Base-by-base conservation (phyloP, 2,888 invertebrate species). In the Calameuta idolon region DNA sequence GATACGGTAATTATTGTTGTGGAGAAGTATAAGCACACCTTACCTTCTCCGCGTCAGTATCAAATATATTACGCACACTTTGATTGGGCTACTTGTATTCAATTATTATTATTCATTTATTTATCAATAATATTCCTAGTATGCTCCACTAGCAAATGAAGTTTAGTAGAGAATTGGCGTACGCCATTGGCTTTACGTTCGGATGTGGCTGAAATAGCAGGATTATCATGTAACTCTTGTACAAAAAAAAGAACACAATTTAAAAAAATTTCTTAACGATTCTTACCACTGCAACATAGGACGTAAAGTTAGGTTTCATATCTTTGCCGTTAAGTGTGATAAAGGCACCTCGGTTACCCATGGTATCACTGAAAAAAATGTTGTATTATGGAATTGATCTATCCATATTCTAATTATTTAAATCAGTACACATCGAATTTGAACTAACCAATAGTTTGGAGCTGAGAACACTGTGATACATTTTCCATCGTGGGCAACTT, bases 381-480 rank as follows among this genome's bases (percentile, higher is more conserved):
- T 73, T 34, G n/a, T 74, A 68, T 37, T 33, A 31, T n/a, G 71
- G 35, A 73, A n/a, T 76, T 40, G 34, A 73, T 73, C 34, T 68
- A 30, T 34, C 34, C 34, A 76, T 68, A 30, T 31, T 34, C 30
- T 55, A 30, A 75, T 71, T 9, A 73, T 74, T 71, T 11, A 30
- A 37, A 75, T 75, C 5, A 76, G 76, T 55, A 79, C 3, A 69
- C n/a, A 73, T 37, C 74, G 78, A 33, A 69, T 75, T 33, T 34
- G 69, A 76, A 91, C 92, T 92, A 92, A 98, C 98, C 99, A 99
- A 94, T 99, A 99, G 92, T 99, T 99, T 83, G 99, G 99, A 85
- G 99, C 99, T 1, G 99, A 99, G 94, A 99, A 99, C 75, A 99
- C 98, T 15, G 99, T 99, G 90, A 99, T 97, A 91, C 99, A 99